Conservation (phyloP, 2,113 vertebrate genomes). For the Grantiella picta region DNA sequence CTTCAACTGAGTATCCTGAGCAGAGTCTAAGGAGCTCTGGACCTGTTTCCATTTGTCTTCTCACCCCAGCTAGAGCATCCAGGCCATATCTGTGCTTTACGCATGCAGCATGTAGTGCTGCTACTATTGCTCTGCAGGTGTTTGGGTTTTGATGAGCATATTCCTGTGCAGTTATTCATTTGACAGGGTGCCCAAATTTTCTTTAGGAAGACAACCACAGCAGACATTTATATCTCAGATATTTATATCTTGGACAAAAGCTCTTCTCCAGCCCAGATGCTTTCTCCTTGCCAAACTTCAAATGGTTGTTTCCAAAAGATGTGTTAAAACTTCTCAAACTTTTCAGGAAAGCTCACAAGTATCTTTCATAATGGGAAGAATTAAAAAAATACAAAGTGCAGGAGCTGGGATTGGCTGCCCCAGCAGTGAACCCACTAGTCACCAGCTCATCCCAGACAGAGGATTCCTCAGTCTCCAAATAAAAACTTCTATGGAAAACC, state of each 20-base stretch:
- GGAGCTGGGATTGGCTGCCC: neutral
- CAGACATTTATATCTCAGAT: conserved; percentile 23
- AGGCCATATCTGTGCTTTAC: neutral
- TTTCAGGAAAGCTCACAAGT: neutral
- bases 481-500: neutral
- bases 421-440: neutral
- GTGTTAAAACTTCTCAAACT: neutral
- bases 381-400: neutral
- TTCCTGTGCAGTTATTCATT: neutral
- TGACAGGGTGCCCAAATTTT: conserved; percentile 23
- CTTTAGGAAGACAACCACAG: conserved; percentile 6
- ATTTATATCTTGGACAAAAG: conserved; percentile 37
- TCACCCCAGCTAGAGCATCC: neutral
- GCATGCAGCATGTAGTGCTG: neutral
- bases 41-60: neutral
- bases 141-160: neutral
- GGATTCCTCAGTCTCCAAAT: neutral
- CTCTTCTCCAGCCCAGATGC: conserved; percentile 1
- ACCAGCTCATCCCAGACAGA: neutral
- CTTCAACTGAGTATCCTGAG: neutral
- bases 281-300: conserved; percentile 3
- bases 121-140: neutral
- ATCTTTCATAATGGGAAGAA: neutral
- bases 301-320: neutral
- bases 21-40: neutral